Evolutionary conservation across 2,888 invertebrate species (phyloP), one percentile per base, ranked within the genome.

Genomic region (Tenthredo distinguenda): DNA sequence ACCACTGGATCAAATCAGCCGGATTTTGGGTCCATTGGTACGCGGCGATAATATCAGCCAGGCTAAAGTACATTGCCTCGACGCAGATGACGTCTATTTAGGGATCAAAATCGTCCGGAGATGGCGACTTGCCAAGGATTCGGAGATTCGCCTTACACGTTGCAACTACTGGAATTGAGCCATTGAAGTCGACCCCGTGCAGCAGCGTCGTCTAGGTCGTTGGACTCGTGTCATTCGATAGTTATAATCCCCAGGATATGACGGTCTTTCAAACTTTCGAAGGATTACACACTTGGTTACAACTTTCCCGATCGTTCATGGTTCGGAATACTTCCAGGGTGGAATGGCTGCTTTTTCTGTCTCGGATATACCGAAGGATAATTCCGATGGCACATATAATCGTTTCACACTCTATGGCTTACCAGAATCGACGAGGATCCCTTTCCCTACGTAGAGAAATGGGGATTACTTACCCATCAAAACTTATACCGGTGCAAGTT

Each of bases 41-140:
- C 31, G 2, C 55, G 77, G 34, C 77, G 77, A 77, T 77, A 55
- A 55, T 34, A 77, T 77, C 58, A 58, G 62, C 21, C 21, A 26
- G 81, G 62, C 62, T 40, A 81, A 62, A 81, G 79, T 81, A 81
- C 81, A 62, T 81, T 40, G 62, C 40, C 81, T 81, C 37, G 62
- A 62, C 81, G 62, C 62, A 81, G 62, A 81, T 81, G 81, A 81
- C 81, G 81, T 62, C 58, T 26, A 81, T 81, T 81, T 81, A 62
- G 62, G 62, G 62, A 81, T 81, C 62, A 81, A 40, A 62, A 81
- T 81, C 21, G 62, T 40, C 43, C 12, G 10, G 62, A 21, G 58
- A 58, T 81, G 81, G 81, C 81, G 34, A 62, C 12, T 62, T 81
- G 81, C 81, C 81, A 81, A 21, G n/a, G 62, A 40, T n/a, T 58